These are phyloP conservation scores for Thomomys bottae DNA, from an alignment of 2,113 vertebrate genomes.

Conservation along the genomic window DNA sequence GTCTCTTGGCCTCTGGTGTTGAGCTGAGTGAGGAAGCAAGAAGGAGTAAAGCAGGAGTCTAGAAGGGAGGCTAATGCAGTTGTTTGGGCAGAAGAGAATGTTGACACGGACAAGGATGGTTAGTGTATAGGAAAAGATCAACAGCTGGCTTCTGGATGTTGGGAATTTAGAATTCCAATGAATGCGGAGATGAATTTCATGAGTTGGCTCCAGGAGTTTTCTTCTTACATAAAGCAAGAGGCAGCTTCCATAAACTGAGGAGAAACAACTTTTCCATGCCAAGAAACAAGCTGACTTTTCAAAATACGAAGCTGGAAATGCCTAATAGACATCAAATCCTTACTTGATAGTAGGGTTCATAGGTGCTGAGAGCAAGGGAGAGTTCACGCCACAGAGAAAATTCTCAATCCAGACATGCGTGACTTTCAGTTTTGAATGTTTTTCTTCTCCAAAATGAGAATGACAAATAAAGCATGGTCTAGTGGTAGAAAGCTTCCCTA, in stretches of 20 bases:
- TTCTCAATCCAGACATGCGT: not conserved
- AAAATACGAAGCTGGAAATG: not conserved
- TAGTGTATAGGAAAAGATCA: not conserved
- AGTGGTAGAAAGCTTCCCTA: too few relatives aligned
- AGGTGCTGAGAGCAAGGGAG: not conserved
- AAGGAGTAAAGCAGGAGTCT: not conserved
- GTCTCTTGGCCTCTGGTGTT: not conserved
- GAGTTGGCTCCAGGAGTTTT: not conserved
- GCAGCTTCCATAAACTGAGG: not conserved
- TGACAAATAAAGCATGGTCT: not conserved
- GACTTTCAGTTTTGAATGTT: not conserved
- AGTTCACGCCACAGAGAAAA: not conserved
- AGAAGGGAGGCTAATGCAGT: not conserved
- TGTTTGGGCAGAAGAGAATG: not conserved
- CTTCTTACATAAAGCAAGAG: not conserved
- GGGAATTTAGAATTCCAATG: not conserved
- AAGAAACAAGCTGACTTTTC: not conserved
- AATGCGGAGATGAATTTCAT: not conserved
- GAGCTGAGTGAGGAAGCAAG: not conserved
- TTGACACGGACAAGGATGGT: not conserved
- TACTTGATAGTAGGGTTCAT: not conserved
- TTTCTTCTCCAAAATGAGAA: not conserved
- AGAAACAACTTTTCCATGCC: not conserved
- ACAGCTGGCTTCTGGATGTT: not conserved
- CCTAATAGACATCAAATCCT: not conserved